These are phyloP conservation scores for Cheilosia impressa DNA, from an alignment of 2,888 invertebrate genomes.

Conservation along the genomic window DNA sequence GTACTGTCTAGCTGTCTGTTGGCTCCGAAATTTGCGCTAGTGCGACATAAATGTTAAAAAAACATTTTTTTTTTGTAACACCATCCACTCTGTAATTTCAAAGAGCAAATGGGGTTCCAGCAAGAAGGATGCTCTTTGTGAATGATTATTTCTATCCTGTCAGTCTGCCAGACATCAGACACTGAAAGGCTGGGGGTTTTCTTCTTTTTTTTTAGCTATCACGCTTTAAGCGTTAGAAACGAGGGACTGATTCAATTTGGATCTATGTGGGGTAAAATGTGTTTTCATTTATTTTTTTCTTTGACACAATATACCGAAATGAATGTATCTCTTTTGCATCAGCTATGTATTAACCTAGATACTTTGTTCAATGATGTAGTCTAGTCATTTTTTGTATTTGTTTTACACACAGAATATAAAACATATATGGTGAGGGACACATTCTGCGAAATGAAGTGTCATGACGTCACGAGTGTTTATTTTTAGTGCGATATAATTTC, in stretches of 20 bases:
- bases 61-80: slow-evolving; percentile 6
- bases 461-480: slow-evolving; percentile 55
- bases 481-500: slow-evolving; percentile 44
- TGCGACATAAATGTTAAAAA: slow-evolving; percentile 15
- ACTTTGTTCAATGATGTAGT: slow-evolving; percentile 47
- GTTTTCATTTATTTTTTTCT: background rate
- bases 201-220: slow-evolving; percentile 4
- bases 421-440: background rate
- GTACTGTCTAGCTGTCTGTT: slow-evolving; percentile 39
- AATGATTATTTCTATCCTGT: slow-evolving; percentile 51
- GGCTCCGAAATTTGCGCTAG: background rate
- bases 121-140: slow-evolving; percentile 36
- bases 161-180: slow-evolving; percentile 34
- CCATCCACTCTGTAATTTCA: slow-evolving; percentile 26
- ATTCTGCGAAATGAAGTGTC: slow-evolving; percentile 31
- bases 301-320: background rate
- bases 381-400: slow-evolving; percentile 33
- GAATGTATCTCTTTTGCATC: slow-evolving; percentile 3
- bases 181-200: slow-evolving; percentile 5
- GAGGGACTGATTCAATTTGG: slow-evolving; percentile 35
- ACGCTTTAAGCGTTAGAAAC: slow-evolving; percentile 10
- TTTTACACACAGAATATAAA: background rate
- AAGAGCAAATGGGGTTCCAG: slow-evolving; percentile 22
- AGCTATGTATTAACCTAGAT: slow-evolving; percentile 41
- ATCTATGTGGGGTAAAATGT: background rate